phyloP scores from a whole-genome alignment of 1,140 invertebrate species.

The Zaprionus camerounensis region DNA sequence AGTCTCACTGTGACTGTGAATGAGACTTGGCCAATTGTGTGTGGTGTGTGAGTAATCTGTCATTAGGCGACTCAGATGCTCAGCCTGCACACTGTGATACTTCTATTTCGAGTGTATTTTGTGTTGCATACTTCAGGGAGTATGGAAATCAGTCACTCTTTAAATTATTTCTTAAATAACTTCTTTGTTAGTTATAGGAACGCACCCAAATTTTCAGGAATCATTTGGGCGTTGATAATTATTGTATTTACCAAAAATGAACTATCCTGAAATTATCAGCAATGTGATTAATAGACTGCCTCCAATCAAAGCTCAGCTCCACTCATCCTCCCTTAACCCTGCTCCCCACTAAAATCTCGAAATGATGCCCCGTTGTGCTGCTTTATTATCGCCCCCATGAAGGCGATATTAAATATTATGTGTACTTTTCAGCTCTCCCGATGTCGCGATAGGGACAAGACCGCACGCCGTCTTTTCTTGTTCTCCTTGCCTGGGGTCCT shows the following conservation, averaged over 20 bases:
- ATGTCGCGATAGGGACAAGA: neutral
- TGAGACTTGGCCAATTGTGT: slow-evolving; percentile 17
- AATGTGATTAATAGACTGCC: neutral
- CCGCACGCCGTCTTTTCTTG: neutral
- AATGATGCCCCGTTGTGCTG: neutral
- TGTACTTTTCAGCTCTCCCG: slow-evolving; percentile 24
- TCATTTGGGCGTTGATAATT: no score
- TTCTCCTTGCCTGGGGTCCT: neutral
- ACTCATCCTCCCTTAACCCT: neutral
- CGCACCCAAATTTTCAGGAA: no score
- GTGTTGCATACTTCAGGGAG: no score
- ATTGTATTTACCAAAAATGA: no score
- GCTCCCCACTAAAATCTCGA: neutral
- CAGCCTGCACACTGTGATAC: no score
- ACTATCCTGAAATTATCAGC: slow-evolving; percentile 35
- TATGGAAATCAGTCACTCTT: no score
- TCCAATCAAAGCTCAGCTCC: neutral
- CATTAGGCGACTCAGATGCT: no score
- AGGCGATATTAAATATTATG: slow-evolving; percentile 24
- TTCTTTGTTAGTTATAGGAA: no score
- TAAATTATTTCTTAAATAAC: no score
- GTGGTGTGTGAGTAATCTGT: slow-evolving; percentile 15
- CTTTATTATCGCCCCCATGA: neutral
- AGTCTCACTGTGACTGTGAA: neutral
- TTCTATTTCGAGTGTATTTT: no score